Evolutionary conservation across 2,888 invertebrate genomes (phyloP).

Genomic region (Fragum whitleyi): DNA sequence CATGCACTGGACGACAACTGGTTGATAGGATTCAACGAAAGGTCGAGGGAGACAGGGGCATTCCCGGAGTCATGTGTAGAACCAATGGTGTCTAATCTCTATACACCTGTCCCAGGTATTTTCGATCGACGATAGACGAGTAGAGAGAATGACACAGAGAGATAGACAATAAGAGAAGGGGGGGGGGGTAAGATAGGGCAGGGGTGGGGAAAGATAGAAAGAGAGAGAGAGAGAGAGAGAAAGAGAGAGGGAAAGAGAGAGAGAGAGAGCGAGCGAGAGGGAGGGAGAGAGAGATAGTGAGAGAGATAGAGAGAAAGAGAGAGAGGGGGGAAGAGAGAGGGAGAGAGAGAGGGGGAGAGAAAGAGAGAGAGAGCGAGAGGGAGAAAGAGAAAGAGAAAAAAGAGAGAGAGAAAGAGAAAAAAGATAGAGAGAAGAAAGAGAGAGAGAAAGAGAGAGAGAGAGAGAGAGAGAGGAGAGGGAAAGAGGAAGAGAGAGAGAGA

Average conservation of each 20-base stretch:
- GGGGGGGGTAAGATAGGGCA: background rate
- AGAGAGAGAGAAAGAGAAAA: no score
- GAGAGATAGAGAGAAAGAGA: background rate
- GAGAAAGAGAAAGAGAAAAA: no score
- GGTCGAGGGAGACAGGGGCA: constrained; percentile 48
- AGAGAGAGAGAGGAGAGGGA: no score
- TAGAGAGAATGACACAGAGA: background rate
- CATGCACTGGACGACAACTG: constrained; percentile 50
- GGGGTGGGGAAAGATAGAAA: background rate
- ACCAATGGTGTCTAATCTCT: background rate
- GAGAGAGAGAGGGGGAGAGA: no score
- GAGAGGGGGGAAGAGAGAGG: no score
- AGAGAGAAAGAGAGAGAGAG: no score
- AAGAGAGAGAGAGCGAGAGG: no score
- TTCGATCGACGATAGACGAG: background rate
- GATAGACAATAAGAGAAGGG: background rate
- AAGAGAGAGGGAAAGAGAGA: background rate
- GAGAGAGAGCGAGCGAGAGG: no score
- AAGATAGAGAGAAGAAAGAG: no score
- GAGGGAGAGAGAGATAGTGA: no score
- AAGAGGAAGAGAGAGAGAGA: no score
- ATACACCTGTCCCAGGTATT: constrained; percentile 36
- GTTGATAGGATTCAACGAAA: constrained; percentile 54
- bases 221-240: background rate
- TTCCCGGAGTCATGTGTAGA: constrained; percentile 55